phyloP scores from a whole-genome alignment of 2,888 invertebrate genomes.

The Endomychus coccineus region DNA sequence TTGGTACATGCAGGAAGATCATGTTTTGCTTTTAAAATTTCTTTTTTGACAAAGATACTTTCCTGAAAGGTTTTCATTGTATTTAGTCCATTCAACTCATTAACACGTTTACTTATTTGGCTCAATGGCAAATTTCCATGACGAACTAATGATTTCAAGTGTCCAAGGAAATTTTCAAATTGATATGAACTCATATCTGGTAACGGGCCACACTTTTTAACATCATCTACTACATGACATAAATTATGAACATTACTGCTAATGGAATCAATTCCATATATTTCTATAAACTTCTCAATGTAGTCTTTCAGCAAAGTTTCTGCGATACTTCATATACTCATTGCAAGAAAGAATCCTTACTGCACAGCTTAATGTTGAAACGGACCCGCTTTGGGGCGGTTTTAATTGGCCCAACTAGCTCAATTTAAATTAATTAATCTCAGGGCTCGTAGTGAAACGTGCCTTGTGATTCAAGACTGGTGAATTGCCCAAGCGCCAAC shows the following conservation, averaged over 20 bases:
- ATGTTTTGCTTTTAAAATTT: not conserved
- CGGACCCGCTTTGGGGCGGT: too few species aligned
- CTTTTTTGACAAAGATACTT: not conserved
- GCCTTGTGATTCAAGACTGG: too few species aligned
- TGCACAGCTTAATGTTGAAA: slow-evolving; percentile 6
- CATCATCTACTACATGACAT: slow-evolving; percentile 18
- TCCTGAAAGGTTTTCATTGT: not conserved
- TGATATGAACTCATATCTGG: slow-evolving; percentile 12
- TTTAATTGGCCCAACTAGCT: too few species aligned
- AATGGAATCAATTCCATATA: slow-evolving; percentile 15
- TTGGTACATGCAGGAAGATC: too few species aligned
- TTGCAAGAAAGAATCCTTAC: slow-evolving; percentile 7
- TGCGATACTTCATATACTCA: slow-evolving; percentile 5
- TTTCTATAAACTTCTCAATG: slow-evolving; percentile 14
- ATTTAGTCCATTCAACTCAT: slow-evolving; percentile 11
- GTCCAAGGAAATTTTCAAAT: slow-evolving; percentile 15
- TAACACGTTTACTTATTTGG: slow-evolving; percentile 13
- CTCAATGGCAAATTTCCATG: slow-evolving; percentile 15
- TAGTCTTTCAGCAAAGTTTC: slow-evolving; percentile 13
- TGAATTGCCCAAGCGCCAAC: too few species aligned
- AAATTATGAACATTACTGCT: slow-evolving; percentile 18
- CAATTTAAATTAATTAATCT: too few species aligned
- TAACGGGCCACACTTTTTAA: slow-evolving; percentile 17
- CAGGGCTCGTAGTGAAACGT: too few species aligned
- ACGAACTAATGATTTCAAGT: slow-evolving; percentile 12